A percentile compares a stretch with the other conserved stretches of the same genome.
Evolutionary conservation across 1,140 invertebrate species (phyloP).

Genomic region (Ceratitis capitata): DNA sequence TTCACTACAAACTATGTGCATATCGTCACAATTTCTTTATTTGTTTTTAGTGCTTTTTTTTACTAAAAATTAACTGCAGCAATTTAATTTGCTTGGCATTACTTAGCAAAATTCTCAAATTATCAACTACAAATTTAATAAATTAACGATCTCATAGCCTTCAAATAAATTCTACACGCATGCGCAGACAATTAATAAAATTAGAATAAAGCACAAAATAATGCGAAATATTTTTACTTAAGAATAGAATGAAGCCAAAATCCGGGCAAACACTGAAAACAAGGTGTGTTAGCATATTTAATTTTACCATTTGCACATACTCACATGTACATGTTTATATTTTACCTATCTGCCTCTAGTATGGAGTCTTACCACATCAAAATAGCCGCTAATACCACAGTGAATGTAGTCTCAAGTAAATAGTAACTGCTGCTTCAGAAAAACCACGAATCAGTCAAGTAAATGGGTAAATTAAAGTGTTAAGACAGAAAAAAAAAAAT

Average conservation of each 20-base stretch:
- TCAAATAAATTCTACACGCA: slow-evolving; percentile 9
- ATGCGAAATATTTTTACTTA: not conserved
- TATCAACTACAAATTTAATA: not conserved
- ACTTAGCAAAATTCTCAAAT: not conserved
- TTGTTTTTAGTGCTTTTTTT: too few relatives aligned
- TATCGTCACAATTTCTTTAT: too few relatives aligned
- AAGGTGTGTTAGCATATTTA: not conserved
- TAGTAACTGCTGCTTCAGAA: not conserved
- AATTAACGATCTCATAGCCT: not conserved
- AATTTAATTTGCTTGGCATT: not conserved
- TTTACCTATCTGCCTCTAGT: not conserved
- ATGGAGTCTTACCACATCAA: not conserved
- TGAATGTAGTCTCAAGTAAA: not conserved
- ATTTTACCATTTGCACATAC: not conserved
- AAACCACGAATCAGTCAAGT: not conserved
- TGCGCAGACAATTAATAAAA: not conserved
- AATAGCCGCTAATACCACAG: not conserved
- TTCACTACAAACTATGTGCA: too few relatives aligned
- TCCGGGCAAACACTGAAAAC: not conserved
- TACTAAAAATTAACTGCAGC: not conserved
- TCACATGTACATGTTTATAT: not conserved
- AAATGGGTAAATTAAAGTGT: slow-evolving; percentile 1
- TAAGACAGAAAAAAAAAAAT: not conserved
- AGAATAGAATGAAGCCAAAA: not conserved
- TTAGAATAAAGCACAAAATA: not conserved